Conservation (phyloP, 2,888 invertebrate genomes). For the Ischnus inquisitorius region DNA sequence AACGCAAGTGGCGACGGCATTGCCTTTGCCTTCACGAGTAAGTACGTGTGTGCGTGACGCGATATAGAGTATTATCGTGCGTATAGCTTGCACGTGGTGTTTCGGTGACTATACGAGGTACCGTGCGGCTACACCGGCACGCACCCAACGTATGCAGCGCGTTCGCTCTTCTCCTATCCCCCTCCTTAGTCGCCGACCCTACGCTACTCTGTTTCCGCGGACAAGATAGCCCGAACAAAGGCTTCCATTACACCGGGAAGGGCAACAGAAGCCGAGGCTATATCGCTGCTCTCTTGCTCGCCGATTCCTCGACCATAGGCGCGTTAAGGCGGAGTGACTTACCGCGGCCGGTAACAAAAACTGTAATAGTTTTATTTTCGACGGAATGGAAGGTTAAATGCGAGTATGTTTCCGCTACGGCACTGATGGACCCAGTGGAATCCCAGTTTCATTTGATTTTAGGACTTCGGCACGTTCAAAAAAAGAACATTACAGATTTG, state of each 20-base stretch:
- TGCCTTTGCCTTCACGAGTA: conserved; percentile 51
- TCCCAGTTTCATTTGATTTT: no score
- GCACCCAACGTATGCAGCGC: conserved; percentile 52
- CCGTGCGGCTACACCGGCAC: conserved; percentile 58
- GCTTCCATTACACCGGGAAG: conserved; percentile 81
- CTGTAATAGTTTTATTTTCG: no score
- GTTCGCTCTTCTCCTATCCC: conserved; percentile 26
- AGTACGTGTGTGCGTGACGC: conserved; percentile 47
- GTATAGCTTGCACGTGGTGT: conserved; percentile 65
- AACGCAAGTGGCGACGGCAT: conserved; percentile 55
- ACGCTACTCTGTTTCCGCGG: conserved; percentile 56
- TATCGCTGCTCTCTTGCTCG: conserved; percentile 17
- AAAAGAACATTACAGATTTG: no score
- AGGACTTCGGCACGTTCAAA: no score
- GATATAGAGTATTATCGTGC: conserved; percentile 16
- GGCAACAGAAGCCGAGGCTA: conserved; percentile 69
- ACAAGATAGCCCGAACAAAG: conserved; percentile 83
- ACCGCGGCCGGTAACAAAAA: no score
- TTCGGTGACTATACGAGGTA: neutral
- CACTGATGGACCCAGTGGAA: no score
- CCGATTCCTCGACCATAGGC: conserved; percentile 66
- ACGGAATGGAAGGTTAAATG: no score
- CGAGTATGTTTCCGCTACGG: no score
- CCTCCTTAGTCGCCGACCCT: no score
- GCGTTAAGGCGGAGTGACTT: conserved; percentile 81